Percentiles rank a stretch among this genome's conserved stretches.
Conservation (phyloP, 2,888 invertebrate genomes). For the Nasonia oneida region DNA sequence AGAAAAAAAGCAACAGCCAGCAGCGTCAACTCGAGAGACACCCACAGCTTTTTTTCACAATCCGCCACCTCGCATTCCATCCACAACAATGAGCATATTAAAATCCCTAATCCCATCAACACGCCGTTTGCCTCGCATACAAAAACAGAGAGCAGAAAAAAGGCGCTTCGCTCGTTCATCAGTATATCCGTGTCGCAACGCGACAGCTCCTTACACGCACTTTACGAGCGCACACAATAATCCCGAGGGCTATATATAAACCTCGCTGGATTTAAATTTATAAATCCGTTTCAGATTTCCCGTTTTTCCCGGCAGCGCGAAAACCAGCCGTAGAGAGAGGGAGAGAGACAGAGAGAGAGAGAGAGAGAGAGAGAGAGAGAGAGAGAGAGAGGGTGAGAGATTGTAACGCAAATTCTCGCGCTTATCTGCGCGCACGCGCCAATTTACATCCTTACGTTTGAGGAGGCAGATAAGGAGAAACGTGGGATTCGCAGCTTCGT, state of each 20-base stretch:
- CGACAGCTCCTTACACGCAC: not conserved
- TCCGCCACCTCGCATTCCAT: not conserved
- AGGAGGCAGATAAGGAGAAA: constrained; percentile 26
- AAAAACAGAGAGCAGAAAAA: constrained; percentile 8
- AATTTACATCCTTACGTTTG: constrained; percentile 50
- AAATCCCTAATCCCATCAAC: constrained; percentile 32
- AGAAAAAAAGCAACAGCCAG: not conserved
- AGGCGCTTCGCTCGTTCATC: not conserved
- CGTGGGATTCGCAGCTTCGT: constrained; percentile 47
- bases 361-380: constrained; percentile 9
- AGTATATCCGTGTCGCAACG: not conserved
- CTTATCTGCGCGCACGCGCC: constrained; percentile 46
- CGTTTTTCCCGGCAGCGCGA: constrained; percentile 14
- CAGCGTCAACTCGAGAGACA: not conserved
- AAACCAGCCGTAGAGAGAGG: constrained; percentile 14
- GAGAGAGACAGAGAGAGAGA: not conserved
- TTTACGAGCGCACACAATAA: not conserved
- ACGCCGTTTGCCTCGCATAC: not conserved
- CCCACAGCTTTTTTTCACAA: constrained; percentile 12
- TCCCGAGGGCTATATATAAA: not conserved
- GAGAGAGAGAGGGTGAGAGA: constrained; percentile 5
- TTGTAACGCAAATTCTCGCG: constrained; percentile 48
- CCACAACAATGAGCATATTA: constrained; percentile 28
- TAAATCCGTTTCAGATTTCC: constrained; percentile 28
- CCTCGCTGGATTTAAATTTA: not conserved